phyloP scores from a whole-genome alignment of 2,113 vertebrate species.

The Psittacula cyanocephala region DNA sequence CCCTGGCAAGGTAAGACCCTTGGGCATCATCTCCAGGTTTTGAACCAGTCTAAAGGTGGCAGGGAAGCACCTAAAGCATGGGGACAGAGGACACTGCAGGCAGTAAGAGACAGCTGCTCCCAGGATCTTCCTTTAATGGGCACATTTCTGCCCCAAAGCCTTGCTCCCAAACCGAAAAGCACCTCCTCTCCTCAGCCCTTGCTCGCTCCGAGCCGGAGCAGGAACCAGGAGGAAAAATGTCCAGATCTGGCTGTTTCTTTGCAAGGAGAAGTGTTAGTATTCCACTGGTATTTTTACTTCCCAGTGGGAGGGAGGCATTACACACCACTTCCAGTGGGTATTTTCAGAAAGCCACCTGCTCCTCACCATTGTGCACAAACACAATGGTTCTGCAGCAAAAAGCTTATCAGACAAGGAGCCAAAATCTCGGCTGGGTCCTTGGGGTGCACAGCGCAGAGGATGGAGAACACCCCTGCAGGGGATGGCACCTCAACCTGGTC shows the following conservation, averaged over 20 bases:
- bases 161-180: background rate
- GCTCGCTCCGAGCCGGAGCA: background rate
- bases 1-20: background rate
- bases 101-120: background rate
- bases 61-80: background rate
- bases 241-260: constrained; percentile 1
- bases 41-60: background rate
- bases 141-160: background rate
- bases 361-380: constrained; percentile 16
- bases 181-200: background rate
- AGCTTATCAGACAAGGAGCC: background rate
- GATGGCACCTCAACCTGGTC: fast-evolving
- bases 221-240: background rate
- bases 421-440: fast-evolving
- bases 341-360: constrained; percentile 69
- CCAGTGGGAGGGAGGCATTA: constrained; percentile 54
- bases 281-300: constrained; percentile 46
- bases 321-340: constrained; percentile 50
- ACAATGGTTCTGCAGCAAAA: background rate
- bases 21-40: background rate
- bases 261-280: constrained; percentile 21
- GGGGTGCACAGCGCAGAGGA: background rate
- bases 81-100: background rate
- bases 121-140: background rate
- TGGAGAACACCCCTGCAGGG: background rate